Percentiles rank a stretch among this genome's conserved stretches.
Evolutionary conservation across 1,140 invertebrate genomes (phyloP).

Genomic region (Thaumetopoea pityocampa): DNA sequence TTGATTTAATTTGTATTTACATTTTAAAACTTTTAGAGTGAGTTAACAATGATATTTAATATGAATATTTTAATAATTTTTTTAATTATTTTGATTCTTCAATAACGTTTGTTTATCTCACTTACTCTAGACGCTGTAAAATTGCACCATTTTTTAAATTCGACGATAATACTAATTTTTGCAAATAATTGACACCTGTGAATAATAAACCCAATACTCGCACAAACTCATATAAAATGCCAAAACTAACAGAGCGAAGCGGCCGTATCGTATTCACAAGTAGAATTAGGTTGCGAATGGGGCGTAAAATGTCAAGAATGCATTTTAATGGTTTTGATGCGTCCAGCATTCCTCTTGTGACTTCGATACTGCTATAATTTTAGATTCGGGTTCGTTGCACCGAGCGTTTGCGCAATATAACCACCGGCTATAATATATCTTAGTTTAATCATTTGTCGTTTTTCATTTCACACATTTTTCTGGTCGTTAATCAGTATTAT

Average conservation of each 20-base stretch:
- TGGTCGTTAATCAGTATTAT: constrained; percentile 15
- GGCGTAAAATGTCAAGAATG: constrained; percentile 50
- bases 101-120: too few relatives aligned
- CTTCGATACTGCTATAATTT: constrained; percentile 46
- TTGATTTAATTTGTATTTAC: too few relatives aligned
- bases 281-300: constrained; percentile 8
- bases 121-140: too few relatives aligned
- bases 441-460: constrained; percentile 15
- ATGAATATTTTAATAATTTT: too few relatives aligned
- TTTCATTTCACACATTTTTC: constrained; percentile 7
- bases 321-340: constrained; percentile 55
- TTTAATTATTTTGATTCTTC: too few relatives aligned
- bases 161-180: too few relatives aligned
- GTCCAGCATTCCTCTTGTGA: constrained; percentile 35
- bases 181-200: too few relatives aligned
- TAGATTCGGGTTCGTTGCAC: constrained; percentile 58
- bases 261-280: constrained; percentile 7
- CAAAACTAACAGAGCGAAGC: constrained; percentile 8
- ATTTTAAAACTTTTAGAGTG: too few relatives aligned
- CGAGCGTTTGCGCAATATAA: constrained; percentile 41
- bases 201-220: too few relatives aligned
- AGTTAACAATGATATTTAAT: too few relatives aligned
- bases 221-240: constrained; percentile 8
- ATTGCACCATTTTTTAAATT: too few relatives aligned
- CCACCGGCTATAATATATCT: constrained; percentile 11